phyloP scores from a whole-genome alignment of 2,888 invertebrate species.

The Pogonocherus hispidulus region DNA sequence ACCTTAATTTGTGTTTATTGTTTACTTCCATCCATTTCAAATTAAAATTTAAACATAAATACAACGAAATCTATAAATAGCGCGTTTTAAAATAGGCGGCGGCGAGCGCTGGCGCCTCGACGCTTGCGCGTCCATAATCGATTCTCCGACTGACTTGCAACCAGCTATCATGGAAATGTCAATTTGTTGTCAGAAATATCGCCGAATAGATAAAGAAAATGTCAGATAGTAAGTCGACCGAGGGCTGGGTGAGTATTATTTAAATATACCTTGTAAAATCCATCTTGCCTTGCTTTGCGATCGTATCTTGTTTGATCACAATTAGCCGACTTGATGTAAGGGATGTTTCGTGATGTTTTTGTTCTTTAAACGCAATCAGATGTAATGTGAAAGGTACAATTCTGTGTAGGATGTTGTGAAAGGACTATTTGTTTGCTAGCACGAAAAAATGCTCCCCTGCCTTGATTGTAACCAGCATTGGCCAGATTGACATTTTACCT shows the following conservation, averaged over 20 bases:
- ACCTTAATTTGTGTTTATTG: neutral
- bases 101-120: constrained; percentile 48
- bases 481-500: neutral
- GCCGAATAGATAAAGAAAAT: constrained; percentile 63
- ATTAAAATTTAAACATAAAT: constrained; percentile 1
- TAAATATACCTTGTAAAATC: constrained; percentile 13
- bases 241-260: constrained; percentile 60
- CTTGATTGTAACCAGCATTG: neutral
- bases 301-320: constrained; percentile 16
- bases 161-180: constrained; percentile 65
- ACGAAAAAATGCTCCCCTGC: neutral
- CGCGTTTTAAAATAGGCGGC: constrained; percentile 29
- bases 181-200: constrained; percentile 64
- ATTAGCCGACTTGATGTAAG: constrained; percentile 8
- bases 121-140: constrained; percentile 59
- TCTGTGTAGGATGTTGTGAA: neutral
- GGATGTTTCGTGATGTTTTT: constrained; percentile 26
- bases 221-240: constrained; percentile 63
- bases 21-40: neutral
- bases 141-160: constrained; percentile 56
- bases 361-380: constrained; percentile 4
- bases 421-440: neutral
- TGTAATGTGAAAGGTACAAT: constrained; percentile 5
- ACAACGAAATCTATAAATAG: constrained; percentile 23
- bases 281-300: constrained; percentile 25